phyloP scores from a whole-genome alignment of 2,888 invertebrate species.

The Anoplius nigerrimus region DNA sequence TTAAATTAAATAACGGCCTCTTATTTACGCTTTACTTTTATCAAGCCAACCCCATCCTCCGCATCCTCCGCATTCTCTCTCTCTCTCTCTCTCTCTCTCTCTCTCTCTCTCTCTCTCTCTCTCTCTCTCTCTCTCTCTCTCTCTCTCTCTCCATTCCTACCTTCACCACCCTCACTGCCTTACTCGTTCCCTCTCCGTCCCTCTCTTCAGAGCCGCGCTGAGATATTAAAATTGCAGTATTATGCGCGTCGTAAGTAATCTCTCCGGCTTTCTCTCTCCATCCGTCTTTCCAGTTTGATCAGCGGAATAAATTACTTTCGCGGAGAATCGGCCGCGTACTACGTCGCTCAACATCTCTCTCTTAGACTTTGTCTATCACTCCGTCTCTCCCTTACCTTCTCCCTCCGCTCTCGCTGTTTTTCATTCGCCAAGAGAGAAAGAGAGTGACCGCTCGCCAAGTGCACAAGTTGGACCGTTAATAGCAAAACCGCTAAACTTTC shows the following conservation, averaged over 20 bases:
- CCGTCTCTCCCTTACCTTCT: neutral
- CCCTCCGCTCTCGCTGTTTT: neutral
- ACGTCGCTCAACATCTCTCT: neutral
- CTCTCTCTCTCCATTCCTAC: no score
- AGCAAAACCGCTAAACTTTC: no score
- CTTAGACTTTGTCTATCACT: neutral
- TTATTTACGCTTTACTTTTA: neutral
- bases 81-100: neutral
- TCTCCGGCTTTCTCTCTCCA: neutral
- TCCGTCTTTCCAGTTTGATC: slow-evolving; percentile 8
- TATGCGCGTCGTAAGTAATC: slow-evolving; percentile 28
- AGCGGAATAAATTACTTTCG: slow-evolving; percentile 25
- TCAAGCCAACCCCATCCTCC: neutral
- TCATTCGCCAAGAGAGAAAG: neutral
- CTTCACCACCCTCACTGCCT: neutral
- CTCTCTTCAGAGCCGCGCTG: no score
- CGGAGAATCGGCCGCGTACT: slow-evolving; percentile 7
- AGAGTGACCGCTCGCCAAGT: neutral
- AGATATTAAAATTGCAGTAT: slow-evolving; percentile 29
- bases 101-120: slow-evolving; percentile 1
- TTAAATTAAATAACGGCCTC: slow-evolving; percentile 8
- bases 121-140: neutral
- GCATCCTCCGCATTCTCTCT: neutral
- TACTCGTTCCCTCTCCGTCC: neutral
- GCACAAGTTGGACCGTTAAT: neutral